Percentiles rank a stretch among this genome's conserved stretches.
phyloP scores from a whole-genome alignment of 2,113 vertebrate genomes.

The Poeciliopsis occidentalis region DNA sequence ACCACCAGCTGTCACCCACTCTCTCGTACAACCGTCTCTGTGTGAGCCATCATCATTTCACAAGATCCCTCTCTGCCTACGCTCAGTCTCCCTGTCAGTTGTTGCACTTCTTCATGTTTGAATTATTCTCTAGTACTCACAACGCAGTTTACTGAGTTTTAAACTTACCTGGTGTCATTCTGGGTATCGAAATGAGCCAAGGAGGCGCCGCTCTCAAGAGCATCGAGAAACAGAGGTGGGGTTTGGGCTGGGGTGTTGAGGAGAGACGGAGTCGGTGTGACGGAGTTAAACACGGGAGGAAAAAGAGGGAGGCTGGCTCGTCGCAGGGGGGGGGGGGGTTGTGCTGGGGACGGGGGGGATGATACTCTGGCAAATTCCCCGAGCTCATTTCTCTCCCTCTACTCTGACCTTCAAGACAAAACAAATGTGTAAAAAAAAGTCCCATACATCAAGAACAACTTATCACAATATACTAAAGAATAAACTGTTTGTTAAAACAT shows the following conservation, averaged over 20 bases:
- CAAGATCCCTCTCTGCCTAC: slow-evolving; percentile 42
- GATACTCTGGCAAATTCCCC: slow-evolving; percentile 65
- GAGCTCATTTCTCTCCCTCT: slow-evolving; percentile 55
- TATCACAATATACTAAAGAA: neutral
- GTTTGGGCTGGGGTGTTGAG: slow-evolving; percentile 61
- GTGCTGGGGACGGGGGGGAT: slow-evolving; percentile 79
- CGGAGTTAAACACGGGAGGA: slow-evolving; percentile 49
- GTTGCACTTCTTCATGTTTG: slow-evolving; percentile 31
- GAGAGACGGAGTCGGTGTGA: slow-evolving; percentile 47
- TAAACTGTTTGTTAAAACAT: neutral
- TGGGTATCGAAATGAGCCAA: slow-evolving; percentile 66
- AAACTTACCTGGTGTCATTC: slow-evolving; percentile 76
- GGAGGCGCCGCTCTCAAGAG: slow-evolving; percentile 59
- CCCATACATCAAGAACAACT: neutral
- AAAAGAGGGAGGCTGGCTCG: slow-evolving; percentile 83
- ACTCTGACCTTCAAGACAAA: slow-evolving; percentile 58
- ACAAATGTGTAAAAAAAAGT: slow-evolving; percentile 22
- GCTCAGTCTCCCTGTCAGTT: slow-evolving; percentile 41
- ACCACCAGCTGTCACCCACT: slow-evolving; percentile 25
- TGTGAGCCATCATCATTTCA: slow-evolving; percentile 46
- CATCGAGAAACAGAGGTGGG: slow-evolving; percentile 78
- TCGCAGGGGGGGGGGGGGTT: slow-evolving; percentile 90
- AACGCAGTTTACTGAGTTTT: slow-evolving; percentile 32
- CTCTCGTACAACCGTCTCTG: slow-evolving; percentile 21
- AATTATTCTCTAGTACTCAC: slow-evolving; percentile 51